Evolutionary conservation across 1,140 invertebrate genomes (phyloP).

Genomic region (Galleria mellonella): DNA sequence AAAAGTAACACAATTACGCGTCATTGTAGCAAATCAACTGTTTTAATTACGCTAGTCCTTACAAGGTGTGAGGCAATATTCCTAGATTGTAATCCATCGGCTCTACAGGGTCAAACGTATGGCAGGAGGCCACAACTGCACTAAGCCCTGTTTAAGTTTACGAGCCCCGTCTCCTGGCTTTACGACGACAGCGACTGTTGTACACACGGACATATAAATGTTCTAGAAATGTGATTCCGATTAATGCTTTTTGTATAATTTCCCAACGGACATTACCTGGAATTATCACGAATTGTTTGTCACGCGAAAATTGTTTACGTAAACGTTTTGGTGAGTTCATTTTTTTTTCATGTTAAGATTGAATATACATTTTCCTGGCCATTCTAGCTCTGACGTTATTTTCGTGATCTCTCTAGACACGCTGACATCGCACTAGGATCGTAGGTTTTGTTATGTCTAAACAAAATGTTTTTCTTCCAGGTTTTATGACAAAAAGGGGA

Average conservation of each 20-base stretch:
- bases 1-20: not conserved
- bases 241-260: not conserved
- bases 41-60: conserved; percentile 3
- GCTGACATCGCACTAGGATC: conserved; percentile 22
- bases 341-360: no score
- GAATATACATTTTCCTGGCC: no score
- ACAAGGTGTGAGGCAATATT: conserved; percentile 7
- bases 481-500: not conserved
- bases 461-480: conserved; percentile 18
- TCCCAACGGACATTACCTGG: not conserved
- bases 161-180: conserved; percentile 34
- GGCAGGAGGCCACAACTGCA: conserved; percentile 33
- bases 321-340: not conserved
- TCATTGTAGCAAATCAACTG: not conserved
- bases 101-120: conserved; percentile 26
- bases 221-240: conserved; percentile 7
- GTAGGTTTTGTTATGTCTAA: conserved; percentile 18
- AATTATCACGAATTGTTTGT: conserved; percentile 9
- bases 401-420: conserved; percentile 4
- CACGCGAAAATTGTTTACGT: not conserved
- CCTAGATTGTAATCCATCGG: conserved; percentile 20
- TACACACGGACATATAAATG: not conserved
- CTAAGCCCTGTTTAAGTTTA: conserved; percentile 39
- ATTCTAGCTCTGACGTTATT: no score
- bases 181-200: conserved; percentile 30